Evolutionary conservation across 2,797 vertebrate genomes (phyloP), one percentile per base, ranked within the genome.

Genomic region (Periophthalmus magnuspinnatus): DNA sequence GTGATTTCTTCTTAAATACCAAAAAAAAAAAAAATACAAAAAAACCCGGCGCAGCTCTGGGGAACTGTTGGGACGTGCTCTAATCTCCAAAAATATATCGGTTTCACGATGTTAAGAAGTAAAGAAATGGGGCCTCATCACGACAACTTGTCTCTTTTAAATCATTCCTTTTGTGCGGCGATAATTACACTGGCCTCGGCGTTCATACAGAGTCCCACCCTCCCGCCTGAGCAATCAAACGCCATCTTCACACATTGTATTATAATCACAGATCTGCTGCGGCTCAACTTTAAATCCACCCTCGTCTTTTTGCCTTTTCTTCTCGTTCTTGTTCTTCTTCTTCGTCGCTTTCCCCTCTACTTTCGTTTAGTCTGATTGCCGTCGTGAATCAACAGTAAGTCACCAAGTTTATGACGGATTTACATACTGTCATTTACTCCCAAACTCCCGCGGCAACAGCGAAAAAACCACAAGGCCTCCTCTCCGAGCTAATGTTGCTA

Each of bases 191-290:
- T 72, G 77, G 72, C 73, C 81, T 77, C 76, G 76, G 71, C 55
- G n/a, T 77, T 79, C 69, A 73, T 38, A 58, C 55, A 55, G 72
- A 70, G 76, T 70, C 70, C 75, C 69, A 17, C 78, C 59, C 59
- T 61, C 63, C 73, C 94, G 91, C 90, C 93, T 95, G 93, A 89
- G 95, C 94, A 97, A 97, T 98, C 96, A 96, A 84, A 87, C 90
- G 81, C 88, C 87, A 92, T 78, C 94, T 93, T 88, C 93, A 94
- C 85, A 94, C 93, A 95, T 96, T 96, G 96, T 96, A 93, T 94
- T 87, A 87, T 96, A 95, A 96, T 96, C 94, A 96, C 95, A 94
- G 94, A 93, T 93, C 76, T 68, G 88, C 70, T 68, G 88, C 70
- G 60, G 52, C 69, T 57, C 32, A 79, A 80, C 74, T 81, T 81